Conservation (phyloP, 2,888 invertebrate species). For the Habroteleia sp. region DNA sequence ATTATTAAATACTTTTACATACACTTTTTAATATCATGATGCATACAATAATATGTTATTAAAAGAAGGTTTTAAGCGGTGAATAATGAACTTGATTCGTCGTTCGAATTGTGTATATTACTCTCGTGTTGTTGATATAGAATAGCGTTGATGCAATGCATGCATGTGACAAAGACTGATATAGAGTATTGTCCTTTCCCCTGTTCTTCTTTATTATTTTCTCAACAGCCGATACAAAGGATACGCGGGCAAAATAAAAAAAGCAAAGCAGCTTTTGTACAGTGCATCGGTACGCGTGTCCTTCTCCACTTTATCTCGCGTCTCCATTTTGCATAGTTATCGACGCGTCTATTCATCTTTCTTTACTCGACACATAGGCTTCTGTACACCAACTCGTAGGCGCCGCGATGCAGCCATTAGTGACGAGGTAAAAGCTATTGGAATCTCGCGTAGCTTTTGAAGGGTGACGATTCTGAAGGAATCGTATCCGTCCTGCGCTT, state of each 20-base stretch:
- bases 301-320: constrained; percentile 48
- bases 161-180: constrained; percentile 69
- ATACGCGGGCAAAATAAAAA: constrained; percentile 69
- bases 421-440: constrained; percentile 77
- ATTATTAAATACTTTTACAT: too few species aligned
- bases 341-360: constrained; percentile 46
- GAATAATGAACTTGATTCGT: constrained; percentile 55
- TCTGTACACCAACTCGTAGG: constrained; percentile 69
- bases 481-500: constrained; percentile 62
- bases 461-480: constrained; percentile 65
- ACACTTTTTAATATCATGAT: too few species aligned
- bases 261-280: constrained; percentile 71
- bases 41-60: constrained; percentile 54
- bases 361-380: constrained; percentile 57
- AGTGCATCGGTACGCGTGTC: constrained; percentile 65
- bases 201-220: constrained; percentile 73
- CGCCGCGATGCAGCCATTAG: constrained; percentile 74
- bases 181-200: constrained; percentile 72
- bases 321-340: constrained; percentile 42
- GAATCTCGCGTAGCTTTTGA: constrained; percentile 72
- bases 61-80: constrained; percentile 54
- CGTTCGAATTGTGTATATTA: constrained; percentile 47
- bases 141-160: constrained; percentile 54
- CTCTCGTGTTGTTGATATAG: constrained; percentile 37
- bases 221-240: constrained; percentile 75